A percentile compares a stretch with the other conserved stretches of the same genome.
Evolutionary conservation across 2,888 invertebrate genomes (phyloP).

Genomic region (Acronicta psi): DNA sequence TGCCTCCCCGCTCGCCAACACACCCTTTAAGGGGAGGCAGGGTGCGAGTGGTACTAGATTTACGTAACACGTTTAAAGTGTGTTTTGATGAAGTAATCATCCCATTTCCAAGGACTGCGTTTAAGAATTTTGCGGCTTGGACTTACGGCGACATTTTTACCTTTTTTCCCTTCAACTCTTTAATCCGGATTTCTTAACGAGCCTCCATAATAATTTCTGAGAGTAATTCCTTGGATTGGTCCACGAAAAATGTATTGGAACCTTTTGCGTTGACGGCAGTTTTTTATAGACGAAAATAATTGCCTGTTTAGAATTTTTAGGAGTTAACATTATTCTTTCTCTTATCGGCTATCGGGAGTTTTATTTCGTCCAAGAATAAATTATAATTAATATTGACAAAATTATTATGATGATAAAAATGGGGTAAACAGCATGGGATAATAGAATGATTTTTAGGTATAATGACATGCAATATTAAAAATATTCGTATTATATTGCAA

Average conservation of each 20-base stretch:
- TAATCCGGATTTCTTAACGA: conserved; percentile 85
- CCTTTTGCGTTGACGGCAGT: conserved; percentile 51
- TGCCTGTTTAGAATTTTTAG: conserved; percentile 41
- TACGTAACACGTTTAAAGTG: conserved; percentile 89
- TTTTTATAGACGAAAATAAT: conserved; percentile 40
- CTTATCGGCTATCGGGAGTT: conserved; percentile 10
- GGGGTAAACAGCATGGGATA: too few relatives aligned
- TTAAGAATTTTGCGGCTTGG: conserved; percentile 87
- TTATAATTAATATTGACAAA: background rate
- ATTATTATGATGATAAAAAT: too few relatives aligned
- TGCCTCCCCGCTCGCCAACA: conserved; percentile 65
- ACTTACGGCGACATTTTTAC: conserved; percentile 75
- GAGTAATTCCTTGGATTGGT: conserved; percentile 71
- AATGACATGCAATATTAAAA: too few relatives aligned
- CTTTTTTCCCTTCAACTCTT: conserved; percentile 81
- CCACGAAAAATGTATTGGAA: conserved; percentile 68
- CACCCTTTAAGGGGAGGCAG: conserved; percentile 79
- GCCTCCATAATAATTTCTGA: conserved; percentile 74
- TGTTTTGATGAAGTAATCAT: conserved; percentile 90
- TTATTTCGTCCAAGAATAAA: background rate
- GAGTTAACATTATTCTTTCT: conserved; percentile 6
- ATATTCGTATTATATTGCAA: too few relatives aligned
- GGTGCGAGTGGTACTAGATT: conserved; percentile 86
- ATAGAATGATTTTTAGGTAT: too few relatives aligned
- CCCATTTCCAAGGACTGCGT: conserved; percentile 87